These are phyloP conservation scores for Babyrousa celebensis DNA, from an alignment of 2,797 vertebrate genomes.

Conservation along the genomic window DNA sequence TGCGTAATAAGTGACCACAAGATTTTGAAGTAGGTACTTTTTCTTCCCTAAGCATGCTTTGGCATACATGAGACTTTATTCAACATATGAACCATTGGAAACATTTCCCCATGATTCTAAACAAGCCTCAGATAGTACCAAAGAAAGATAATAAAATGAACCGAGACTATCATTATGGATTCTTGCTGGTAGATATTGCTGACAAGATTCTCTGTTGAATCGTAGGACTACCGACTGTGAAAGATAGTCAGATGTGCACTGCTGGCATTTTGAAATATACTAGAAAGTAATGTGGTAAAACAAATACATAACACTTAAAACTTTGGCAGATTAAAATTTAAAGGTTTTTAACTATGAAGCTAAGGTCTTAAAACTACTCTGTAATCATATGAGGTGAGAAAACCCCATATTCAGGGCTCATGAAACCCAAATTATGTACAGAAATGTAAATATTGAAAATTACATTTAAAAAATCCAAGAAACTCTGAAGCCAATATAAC, in stretches of 20 bases:
- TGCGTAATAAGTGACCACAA: background rate
- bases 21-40: conserved; percentile 17
- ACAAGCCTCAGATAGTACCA: conserved; percentile 46
- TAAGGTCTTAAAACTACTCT: conserved; percentile 9
- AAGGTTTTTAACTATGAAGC: background rate
- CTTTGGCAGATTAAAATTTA: conserved; percentile 34
- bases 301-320: background rate
- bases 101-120: conserved; percentile 28
- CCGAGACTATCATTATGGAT: background rate
- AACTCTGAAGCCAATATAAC: background rate
- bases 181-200: background rate
- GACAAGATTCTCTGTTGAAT: conserved; percentile 6
- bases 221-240: background rate
- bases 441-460: background rate
- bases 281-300: conserved; percentile 9
- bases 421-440: conserved; percentile 1
- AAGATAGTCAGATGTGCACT: conserved; percentile 5
- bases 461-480: background rate
- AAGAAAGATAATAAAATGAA: conserved; percentile 63
- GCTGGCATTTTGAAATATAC: background rate
- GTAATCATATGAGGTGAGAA: background rate
- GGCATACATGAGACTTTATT: conserved; percentile 4
- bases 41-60: background rate
- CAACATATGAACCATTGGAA: conserved; percentile 7
- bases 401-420: background rate